Percentiles rank a stretch among this genome's conserved stretches.
These are phyloP conservation scores for Drosophila quadrilineata DNA, from an alignment of 1,140 invertebrate species.

Conservation along the genomic window DNA sequence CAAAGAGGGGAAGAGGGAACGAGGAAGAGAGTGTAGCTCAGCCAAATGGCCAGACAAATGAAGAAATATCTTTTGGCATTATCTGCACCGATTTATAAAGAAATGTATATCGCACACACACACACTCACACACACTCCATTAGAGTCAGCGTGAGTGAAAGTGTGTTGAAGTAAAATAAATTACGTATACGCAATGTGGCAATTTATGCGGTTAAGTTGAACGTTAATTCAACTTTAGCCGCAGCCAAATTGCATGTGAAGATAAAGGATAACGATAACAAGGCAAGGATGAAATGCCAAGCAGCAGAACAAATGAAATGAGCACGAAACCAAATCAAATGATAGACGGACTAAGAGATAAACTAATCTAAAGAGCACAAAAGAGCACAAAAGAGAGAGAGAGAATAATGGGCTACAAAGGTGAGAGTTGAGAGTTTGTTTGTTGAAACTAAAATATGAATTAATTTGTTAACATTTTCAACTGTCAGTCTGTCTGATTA, in stretches of 20 bases:
- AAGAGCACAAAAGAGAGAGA: too few species aligned
- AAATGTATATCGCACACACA: constrained; percentile 15
- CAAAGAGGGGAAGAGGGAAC: too few species aligned
- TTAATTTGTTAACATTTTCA: too few species aligned
- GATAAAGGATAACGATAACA: constrained; percentile 17
- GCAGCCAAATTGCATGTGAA: constrained; percentile 32
- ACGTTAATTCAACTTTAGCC: constrained; percentile 26
- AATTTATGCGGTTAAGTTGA: constrained; percentile 33
- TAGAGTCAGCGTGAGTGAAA: background rate
- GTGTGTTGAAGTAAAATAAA: constrained; percentile 29
- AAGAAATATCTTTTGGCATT: constrained; percentile 37
- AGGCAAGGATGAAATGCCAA: background rate
- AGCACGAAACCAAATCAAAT: constrained; percentile 18
- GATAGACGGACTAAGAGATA: constrained; percentile 1
- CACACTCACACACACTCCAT: background rate
- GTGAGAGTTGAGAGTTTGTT: too few species aligned
- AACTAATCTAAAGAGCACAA: constrained; percentile 15
- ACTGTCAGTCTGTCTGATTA: too few species aligned
- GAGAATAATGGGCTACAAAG: too few species aligned
- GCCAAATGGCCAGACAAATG: constrained; percentile 37
- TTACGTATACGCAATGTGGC: constrained; percentile 58
- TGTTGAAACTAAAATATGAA: too few species aligned
- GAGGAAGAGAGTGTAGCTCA: too few species aligned
- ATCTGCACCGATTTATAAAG: constrained; percentile 31
- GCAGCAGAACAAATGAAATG: background rate